Conservation (phyloP, 2,888 invertebrate genomes). For the Griposia aprilina region DNA sequence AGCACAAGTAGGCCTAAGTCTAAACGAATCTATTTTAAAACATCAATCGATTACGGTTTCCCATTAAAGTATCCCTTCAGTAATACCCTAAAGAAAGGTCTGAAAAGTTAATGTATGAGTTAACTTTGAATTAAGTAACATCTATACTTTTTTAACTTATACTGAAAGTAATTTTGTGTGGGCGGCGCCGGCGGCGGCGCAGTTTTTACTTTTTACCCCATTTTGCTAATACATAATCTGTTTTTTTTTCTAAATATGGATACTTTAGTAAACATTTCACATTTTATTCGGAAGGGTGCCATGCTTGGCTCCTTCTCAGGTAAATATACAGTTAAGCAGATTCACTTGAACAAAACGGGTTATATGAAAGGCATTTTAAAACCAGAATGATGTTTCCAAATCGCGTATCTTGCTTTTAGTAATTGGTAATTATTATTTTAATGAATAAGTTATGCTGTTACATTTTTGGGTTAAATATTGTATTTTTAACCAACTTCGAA, state of each 20-base stretch:
- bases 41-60: constrained; percentile 4
- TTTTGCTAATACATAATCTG: constrained; percentile 42
- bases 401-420: not conserved
- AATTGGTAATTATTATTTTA: constrained; percentile 17
- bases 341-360: constrained; percentile 27
- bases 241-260: constrained; percentile 29
- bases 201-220: constrained; percentile 2
- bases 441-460: not conserved
- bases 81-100: constrained; percentile 24
- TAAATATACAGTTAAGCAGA: constrained; percentile 28
- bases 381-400: not conserved
- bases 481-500: not conserved
- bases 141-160: constrained; percentile 11
- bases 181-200: constrained; percentile 7
- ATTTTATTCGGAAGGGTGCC: constrained; percentile 16
- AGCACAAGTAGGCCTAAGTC: constrained; percentile 10
- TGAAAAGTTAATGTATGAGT: constrained; percentile 25
- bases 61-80: constrained; percentile 14
- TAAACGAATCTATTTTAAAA: constrained; percentile 28
- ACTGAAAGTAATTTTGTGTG: constrained; percentile 33
- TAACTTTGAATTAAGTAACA: constrained; percentile 38
- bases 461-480: not conserved
- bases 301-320: constrained; percentile 35
- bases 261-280: constrained; percentile 25
- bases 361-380: not conserved